Percentiles rank a stretch among this genome's conserved stretches.
Evolutionary conservation across 2,113 vertebrate genomes (phyloP).

Genomic region (Cephalophus harveyi): DNA sequence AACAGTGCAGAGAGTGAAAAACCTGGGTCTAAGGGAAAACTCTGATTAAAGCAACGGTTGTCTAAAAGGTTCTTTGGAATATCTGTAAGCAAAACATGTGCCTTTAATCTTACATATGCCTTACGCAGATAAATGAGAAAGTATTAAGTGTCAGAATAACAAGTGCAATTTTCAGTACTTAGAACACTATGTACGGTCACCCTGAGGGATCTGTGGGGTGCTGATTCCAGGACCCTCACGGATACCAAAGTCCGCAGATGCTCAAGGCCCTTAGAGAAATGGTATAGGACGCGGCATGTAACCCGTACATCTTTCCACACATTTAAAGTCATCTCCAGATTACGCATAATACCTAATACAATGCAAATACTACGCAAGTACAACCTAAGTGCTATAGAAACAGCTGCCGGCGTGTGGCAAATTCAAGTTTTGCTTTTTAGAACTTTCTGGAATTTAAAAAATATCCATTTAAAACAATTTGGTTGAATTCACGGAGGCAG

Average conservation of each 20-base stretch:
- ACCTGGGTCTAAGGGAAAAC: background rate
- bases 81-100: background rate
- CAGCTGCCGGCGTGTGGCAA: background rate
- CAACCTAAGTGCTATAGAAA: background rate
- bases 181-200: background rate
- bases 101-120: background rate
- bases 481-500: background rate
- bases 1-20: background rate
- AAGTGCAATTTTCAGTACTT: background rate
- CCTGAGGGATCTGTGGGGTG: background rate
- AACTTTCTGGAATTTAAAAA: background rate
- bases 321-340: background rate
- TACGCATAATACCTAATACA: background rate
- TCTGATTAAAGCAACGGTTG: background rate
- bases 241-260: background rate
- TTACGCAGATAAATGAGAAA: background rate
- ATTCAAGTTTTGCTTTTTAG: background rate
- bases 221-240: background rate
- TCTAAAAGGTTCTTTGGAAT: background rate
- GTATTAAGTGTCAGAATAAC: background rate
- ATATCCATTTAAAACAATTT: background rate
- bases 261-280: background rate
- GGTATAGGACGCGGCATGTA: background rate
- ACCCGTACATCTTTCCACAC: background rate
- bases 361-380: background rate